Evolutionary conservation across 2,888 invertebrate species (phyloP), one percentile per base, ranked within the genome.

Genomic region (Calliphora vomitoria): DNA sequence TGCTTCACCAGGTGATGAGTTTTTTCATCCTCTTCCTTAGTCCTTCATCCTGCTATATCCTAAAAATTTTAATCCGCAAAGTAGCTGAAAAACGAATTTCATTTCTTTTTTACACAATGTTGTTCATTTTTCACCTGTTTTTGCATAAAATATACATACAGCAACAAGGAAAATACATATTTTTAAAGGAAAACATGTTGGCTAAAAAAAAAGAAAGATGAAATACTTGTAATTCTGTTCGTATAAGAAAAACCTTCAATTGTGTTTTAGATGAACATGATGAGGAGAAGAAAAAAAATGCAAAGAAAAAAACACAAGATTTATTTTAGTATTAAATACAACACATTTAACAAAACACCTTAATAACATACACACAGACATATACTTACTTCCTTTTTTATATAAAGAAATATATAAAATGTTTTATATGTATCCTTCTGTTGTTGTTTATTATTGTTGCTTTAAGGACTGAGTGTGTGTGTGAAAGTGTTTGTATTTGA

Each of bases 281-380:
- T 82, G 53, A 72, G 78, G 8, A 58, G 55, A 68, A 62, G 71
- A 2, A 44, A 20, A 31, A 31, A 50, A 55, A 60, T 35, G 4
- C 2, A 25, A 74, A 18, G 50, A 47, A 76, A 50, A 83, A 71
- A 47, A 66, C 71, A 55, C 25, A 66, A 84, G 84, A 88, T 88
- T 86, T 86, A 89, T 89, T 88, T 86, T 47, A 60, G 79, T 75
- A 82, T 82, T 89, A 84, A 89, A 87, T 84, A 82, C 84, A 86
- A 75, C 75, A 86, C 84, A 86, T 84, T 82, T 79, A 78, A 66
- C 53, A 72, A 80, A 84, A 86, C 86, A 83, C 81, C 81, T 87
- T 69, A 55, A 69, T 80, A 78, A 81, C 53, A 53, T 11, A 38
- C 44, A 64, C 8, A 41, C 18, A 58, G 44, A 64, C 53, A 66